Percentiles rank a stretch among this genome's conserved stretches.
These are phyloP conservation scores for Pteria penguin DNA, from an alignment of 2,888 invertebrate species.

Conservation along the genomic window DNA sequence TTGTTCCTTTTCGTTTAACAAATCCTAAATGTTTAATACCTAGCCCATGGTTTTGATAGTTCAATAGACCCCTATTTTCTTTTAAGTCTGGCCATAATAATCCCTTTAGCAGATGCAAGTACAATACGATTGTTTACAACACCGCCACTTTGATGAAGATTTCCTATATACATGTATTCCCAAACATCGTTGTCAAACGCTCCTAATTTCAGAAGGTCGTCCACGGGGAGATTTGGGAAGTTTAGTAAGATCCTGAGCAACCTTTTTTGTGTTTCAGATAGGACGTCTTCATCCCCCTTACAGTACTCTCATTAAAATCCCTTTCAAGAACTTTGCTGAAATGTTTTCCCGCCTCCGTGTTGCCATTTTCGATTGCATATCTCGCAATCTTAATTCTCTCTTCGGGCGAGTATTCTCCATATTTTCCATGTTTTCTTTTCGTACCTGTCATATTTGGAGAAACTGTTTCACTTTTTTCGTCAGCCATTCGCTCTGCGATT, in stretches of 20 bases:
- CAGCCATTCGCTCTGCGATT: neutral
- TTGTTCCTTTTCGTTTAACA: too few species aligned
- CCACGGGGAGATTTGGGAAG: slow-evolving; percentile 27
- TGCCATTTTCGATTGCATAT: neutral
- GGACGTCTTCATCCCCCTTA: neutral
- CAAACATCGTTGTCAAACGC: neutral
- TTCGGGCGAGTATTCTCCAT: neutral
- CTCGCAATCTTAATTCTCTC: neutral
- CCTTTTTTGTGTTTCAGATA: neutral
- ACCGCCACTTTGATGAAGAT: slow-evolving; percentile 9
- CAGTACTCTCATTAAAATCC: neutral
- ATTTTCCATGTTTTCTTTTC: neutral
- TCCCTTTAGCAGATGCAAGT: slow-evolving; percentile 27
- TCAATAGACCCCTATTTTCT: slow-evolving; percentile 20
- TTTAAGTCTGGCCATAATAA: slow-evolving; percentile 19
- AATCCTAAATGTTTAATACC: slow-evolving; percentile 31
- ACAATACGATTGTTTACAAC: slow-evolving; percentile 18
- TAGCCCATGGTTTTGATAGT: slow-evolving; percentile 14
- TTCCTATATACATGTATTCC: neutral
- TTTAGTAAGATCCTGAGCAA: neutral
- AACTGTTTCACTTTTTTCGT: neutral
- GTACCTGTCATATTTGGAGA: neutral
- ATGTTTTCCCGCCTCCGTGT: neutral
- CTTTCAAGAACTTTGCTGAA: neutral
- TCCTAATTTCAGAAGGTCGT: slow-evolving; percentile 7